Evolutionary conservation across 2,888 invertebrate species (phyloP), one percentile per base, ranked within the genome.

Genomic region (Synergus umbraculus): DNA sequence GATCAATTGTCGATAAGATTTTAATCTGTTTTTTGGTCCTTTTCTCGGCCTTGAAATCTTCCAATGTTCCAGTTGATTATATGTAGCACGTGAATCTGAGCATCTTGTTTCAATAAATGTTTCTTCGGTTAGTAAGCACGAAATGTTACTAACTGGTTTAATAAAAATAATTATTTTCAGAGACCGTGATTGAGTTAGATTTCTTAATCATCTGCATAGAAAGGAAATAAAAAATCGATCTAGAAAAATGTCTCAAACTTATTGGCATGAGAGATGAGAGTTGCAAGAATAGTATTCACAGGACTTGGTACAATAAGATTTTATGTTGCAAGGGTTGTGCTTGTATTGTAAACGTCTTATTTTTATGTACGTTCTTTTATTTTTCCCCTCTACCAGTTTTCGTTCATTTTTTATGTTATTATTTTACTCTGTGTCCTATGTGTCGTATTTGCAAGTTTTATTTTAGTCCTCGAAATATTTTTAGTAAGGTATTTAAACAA

Each of bases 101-200:
- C 54, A 73, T 69, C 37, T 54, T 37, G 29, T 73, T 54, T 54
- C 7, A 12, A 44, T 12, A 44, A 67, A 54, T 49, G 65, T 66
- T n/a, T 9, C n/a, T 41, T 66, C 7, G 8, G n/a, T 13, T n/a
- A 41, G 41, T 43, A 41, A 66, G 65, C 65, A 73, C 49, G 37
- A 22, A n/a, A 49, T 37, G 49, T 73, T n/a, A 73, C 73, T 73
- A 73, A 73, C 69, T 12, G 15, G 44, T 22, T 67, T 22, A 13
- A 44, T 54, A n/a, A 73, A 54, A 54, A 54, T 37, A 9, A 15
- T 73, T 73, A n/a, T 73, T 73, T 73, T 73, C 73, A 73, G 54
- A 5, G n/a, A 37, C 37, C 54, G n/a, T 15, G n/a, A 54, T 9
- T 10, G 22, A 60, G 18, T 4, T 60, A 22, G 60, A 12, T 22